Percentiles rank a stretch among this genome's conserved stretches.
phyloP scores from a whole-genome alignment of 2,888 invertebrate genomes.

The Taenaris catops region DNA sequence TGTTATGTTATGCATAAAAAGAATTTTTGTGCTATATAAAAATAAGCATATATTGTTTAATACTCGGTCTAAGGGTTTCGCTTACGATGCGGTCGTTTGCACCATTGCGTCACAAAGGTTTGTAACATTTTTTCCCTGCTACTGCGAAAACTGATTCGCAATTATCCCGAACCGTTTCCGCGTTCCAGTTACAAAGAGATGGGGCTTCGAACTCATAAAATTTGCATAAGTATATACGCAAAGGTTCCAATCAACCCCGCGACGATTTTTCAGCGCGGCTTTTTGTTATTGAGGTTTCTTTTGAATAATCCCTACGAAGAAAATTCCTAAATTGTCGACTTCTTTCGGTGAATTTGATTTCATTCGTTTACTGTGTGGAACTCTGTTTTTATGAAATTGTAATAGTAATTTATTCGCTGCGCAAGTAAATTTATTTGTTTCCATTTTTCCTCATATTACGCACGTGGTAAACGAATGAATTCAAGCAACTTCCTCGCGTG shows the following conservation, averaged over 20 bases:
- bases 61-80: background rate
- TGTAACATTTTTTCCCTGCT: conserved; percentile 1
- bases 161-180: conserved; percentile 13
- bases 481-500: conserved; percentile 10
- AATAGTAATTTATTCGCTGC: no score
- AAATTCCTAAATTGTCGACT: conserved; percentile 11
- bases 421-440: no score
- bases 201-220: conserved; percentile 22
- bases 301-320: conserved; percentile 15
- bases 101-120: background rate
- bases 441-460: background rate
- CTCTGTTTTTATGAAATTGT: no score
- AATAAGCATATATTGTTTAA: background rate
- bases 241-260: conserved; percentile 25
- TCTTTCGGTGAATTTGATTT: conserved; percentile 14
- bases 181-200: conserved; percentile 17
- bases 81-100: no score
- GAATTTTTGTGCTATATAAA: no score
- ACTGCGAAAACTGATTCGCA: conserved; percentile 9
- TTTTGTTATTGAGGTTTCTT: conserved; percentile 17
- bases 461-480: background rate
- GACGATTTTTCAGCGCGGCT: conserved; percentile 20
- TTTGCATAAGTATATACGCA: conserved; percentile 27
- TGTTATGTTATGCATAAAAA: no score
- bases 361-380: no score